Evolutionary conservation across 2,797 vertebrate genomes (phyloP), one percentile per base, ranked within the genome.

Genomic region (Malurus leucopterus): DNA sequence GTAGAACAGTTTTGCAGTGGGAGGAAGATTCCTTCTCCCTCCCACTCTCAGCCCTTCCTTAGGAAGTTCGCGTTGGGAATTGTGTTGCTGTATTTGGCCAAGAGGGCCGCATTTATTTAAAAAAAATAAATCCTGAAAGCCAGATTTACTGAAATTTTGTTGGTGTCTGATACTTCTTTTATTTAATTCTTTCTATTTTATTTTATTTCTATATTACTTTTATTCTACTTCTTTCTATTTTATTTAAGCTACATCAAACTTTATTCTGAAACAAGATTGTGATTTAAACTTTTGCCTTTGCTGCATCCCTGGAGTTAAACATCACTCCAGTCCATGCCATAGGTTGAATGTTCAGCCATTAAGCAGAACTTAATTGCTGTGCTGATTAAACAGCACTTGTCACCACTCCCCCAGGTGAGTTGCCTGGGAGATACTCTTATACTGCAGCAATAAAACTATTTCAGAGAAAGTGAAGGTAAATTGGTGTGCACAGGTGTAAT

Each of bases 371-470:
- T 38, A 91, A 91, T 80, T 89, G 79, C 55, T 53, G 34, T 27
- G 30, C 55, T 74, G 72, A 64, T 86, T 86, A 89, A 88, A 50
- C 30, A 78, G 57, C 50, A 27, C 27, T 82, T 89, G 81, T 89
- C 81, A 79, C 77, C 43, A 40, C 64, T 84, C 77, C 77, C 51
- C 58, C 58, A 74, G 3, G 70, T 57, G 70, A 88, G 88, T 91
- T 95, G 55, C 82, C 84, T 85, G 82, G 69, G 70, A 87, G 86
- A 90, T 85, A 32, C 6, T 86, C 58, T 53, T 74, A 59, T 84
- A 26, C 29, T 43, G 29, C 1, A 0, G 41, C 67, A 68, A 49
- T 73, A 83, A 83, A 90, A 47, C 69, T 86, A 9, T 30, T 65
- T 41, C 54, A 1, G 17, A 71, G 53, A 90, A 85, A 80, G n/a